Conservation (phyloP, 1,140 invertebrate genomes). For the Oppia nitens region DNA sequence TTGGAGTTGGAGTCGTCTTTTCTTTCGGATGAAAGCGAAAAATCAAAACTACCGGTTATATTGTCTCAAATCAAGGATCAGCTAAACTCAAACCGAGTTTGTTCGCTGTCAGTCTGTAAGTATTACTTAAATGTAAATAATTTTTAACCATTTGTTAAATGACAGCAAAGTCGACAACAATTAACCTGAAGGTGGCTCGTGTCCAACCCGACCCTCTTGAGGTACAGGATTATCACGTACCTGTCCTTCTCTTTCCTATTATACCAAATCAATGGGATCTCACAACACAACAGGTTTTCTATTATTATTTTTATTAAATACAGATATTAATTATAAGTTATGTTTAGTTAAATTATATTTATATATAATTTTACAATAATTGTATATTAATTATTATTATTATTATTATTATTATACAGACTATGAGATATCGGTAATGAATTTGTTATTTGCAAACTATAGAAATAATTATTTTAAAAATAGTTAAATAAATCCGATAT, state of each 20-base stretch:
- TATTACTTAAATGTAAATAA: slow-evolving; percentile 16
- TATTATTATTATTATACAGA: no score
- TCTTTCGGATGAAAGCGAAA: slow-evolving; percentile 34
- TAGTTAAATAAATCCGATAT: no score
- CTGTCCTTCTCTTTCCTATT: slow-evolving; percentile 45
- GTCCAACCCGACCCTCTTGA: slow-evolving; percentile 40
- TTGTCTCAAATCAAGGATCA: slow-evolving; percentile 56
- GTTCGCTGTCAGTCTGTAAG: slow-evolving; percentile 37
- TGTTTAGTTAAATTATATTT: not conserved
- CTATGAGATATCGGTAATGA: no score
- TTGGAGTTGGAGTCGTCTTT: slow-evolving; percentile 31
- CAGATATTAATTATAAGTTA: not conserved
- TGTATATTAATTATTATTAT: no score
- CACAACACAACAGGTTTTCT: slow-evolving; percentile 54
- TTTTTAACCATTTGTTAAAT: slow-evolving; percentile 6
- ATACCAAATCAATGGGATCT: slow-evolving; percentile 66
- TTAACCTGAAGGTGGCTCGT: slow-evolving; percentile 32
- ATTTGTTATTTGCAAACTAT: no score
- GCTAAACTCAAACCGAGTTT: slow-evolving; percentile 52
- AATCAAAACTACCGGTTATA: slow-evolving; percentile 45
- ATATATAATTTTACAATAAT: no score
- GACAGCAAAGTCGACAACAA: slow-evolving; percentile 31
- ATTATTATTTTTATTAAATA: not conserved
- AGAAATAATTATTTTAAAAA: no score
- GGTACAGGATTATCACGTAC: slow-evolving; percentile 77